Conservation (phyloP, 2,888 invertebrate genomes). For the Limenitis camilla region DNA sequence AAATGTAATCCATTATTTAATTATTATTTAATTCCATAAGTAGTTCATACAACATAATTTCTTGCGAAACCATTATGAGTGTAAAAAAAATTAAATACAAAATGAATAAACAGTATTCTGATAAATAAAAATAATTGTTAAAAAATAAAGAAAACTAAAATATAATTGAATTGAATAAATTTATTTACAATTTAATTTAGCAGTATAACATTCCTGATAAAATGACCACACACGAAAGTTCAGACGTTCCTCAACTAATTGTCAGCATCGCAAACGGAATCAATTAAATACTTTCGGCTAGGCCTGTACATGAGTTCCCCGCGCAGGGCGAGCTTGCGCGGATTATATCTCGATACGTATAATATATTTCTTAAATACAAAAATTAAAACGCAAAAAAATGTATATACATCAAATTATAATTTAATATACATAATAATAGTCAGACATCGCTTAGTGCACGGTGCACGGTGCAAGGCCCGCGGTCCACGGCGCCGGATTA, state of each 20-base stretch:
- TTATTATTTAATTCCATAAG: too few relatives aligned
- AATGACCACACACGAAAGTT: too few relatives aligned
- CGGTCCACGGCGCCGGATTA: not conserved
- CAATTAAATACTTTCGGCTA: not conserved
- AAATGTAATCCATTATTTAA: too few relatives aligned
- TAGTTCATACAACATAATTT: too few relatives aligned
- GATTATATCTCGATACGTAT: conserved; percentile 38
- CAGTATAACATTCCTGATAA: too few relatives aligned
- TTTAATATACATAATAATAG: conserved; percentile 48
- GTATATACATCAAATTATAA: conserved; percentile 69
- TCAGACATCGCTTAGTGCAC: conserved; percentile 16
- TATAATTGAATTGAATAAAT: too few relatives aligned
- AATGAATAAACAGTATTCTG: too few relatives aligned
- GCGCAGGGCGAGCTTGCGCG: conserved; percentile 32
- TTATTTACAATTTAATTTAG: too few relatives aligned
- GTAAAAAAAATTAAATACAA: too few relatives aligned
- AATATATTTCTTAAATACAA: conserved; percentile 60
- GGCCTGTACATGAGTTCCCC: not conserved
- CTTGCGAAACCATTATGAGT: too few relatives aligned
- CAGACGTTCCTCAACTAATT: not conserved
- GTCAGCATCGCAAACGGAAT: not conserved
- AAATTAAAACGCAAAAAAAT: conserved; percentile 53
- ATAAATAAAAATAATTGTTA: too few relatives aligned
- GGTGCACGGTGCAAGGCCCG: conserved; percentile 1
- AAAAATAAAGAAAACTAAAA: too few relatives aligned